These are phyloP conservation scores for Bos javanicus DNA, from an alignment of 2,113 vertebrate genomes.

Conservation along the genomic window DNA sequence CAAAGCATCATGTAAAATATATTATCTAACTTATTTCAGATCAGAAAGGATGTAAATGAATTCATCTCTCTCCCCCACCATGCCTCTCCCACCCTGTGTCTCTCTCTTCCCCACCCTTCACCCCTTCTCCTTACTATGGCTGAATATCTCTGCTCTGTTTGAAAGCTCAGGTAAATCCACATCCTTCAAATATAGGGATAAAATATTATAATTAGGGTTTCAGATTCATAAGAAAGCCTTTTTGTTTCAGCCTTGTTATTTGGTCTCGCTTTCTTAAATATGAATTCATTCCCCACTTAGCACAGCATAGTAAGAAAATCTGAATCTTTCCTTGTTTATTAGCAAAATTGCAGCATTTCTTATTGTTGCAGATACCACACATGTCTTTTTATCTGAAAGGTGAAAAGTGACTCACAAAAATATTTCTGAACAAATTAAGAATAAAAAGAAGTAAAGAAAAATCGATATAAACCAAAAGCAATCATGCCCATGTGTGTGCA, in stretches of 20 bases:
- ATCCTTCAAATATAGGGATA: neutral
- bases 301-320: neutral
- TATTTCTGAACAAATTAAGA: neutral
- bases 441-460: neutral
- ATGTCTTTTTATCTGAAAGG: neutral
- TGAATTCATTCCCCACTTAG: neutral
- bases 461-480: neutral
- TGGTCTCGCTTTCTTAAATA: neutral
- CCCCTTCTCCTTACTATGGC: neutral
- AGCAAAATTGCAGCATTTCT: neutral
- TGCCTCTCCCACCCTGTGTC: neutral
- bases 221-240: neutral
- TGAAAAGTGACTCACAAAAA: neutral
- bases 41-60: neutral
- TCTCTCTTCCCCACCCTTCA: rapidly evolving
- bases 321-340: neutral
- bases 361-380: neutral
- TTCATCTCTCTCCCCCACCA: neutral
- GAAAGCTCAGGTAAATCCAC: neutral
- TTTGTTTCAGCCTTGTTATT: neutral
- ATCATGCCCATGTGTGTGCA: rapidly evolving
- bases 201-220: neutral
- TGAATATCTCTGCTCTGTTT: neutral
- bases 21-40: conserved; percentile 1
- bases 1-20: neutral